These are phyloP conservation scores for Tetraneura akinire DNA, from an alignment of 1,140 invertebrate species.

Conservation along the genomic window DNA sequence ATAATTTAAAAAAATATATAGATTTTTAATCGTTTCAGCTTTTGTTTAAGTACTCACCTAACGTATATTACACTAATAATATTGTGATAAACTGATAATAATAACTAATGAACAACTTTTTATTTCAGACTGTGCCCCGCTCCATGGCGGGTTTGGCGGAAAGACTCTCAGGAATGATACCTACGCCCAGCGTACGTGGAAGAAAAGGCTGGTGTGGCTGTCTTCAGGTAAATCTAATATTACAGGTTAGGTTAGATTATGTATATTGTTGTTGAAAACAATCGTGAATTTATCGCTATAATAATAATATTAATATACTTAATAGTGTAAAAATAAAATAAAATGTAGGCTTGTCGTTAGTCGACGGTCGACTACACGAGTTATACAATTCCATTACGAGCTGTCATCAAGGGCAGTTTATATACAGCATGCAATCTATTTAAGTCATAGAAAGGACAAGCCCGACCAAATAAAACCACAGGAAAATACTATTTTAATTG, in stretches of 20 bases:
- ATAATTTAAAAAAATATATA: neutral
- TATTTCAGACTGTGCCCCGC: conserved; percentile 48
- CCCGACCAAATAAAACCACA: neutral
- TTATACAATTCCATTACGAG: neutral
- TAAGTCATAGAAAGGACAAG: conserved; percentile 4
- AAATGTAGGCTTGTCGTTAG: no score
- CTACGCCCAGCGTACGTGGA: conserved; percentile 64
- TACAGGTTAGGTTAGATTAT: no score
- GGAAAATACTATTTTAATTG: neutral
- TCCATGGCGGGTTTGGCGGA: conserved; percentile 46
- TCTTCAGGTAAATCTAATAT: conserved; percentile 61
- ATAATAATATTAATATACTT: no score
- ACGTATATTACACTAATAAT: no score
- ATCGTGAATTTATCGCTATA: no score
- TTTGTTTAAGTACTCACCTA: no score
- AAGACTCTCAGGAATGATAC: conserved; percentile 46
- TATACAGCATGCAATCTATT: no score
- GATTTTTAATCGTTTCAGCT: neutral
- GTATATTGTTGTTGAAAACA: no score
- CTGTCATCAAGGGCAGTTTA: conserved; percentile 21
- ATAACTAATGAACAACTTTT: neutral
- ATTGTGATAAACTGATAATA: no score
- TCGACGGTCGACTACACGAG: no score
- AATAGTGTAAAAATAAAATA: no score
- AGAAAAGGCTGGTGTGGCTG: conserved; percentile 67